Percentiles rank a stretch among this genome's conserved stretches.
phyloP scores from a whole-genome alignment of 2,113 vertebrate species.

The Caracal caracal region DNA sequence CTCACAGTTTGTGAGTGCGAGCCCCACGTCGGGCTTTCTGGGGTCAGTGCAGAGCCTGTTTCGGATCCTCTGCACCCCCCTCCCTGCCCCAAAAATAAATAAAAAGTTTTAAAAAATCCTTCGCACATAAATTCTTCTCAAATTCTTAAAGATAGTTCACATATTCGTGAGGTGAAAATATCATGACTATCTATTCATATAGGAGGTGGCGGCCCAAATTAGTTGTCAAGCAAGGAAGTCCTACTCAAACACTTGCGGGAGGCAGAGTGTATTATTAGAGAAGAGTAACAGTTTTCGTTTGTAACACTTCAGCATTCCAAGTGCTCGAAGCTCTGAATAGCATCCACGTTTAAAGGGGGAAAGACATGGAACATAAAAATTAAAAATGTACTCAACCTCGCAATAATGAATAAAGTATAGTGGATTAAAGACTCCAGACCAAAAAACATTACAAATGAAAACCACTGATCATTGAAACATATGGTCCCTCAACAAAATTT shows the following conservation, averaged over 20 bases:
- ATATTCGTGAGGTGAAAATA: conserved; percentile 13
- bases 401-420: conserved; percentile 40
- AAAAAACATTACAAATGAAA: conserved; percentile 36
- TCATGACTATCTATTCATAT: neutral
- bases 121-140: conserved; percentile 29
- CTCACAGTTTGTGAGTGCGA: too few species aligned
- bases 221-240: conserved; percentile 66
- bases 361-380: conserved; percentile 28
- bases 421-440: conserved; percentile 22
- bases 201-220: conserved; percentile 39
- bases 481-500: conserved; percentile 25
- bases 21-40: too few species aligned
- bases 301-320: conserved; percentile 61
- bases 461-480: conserved; percentile 25
- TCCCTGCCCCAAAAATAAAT: too few species aligned
- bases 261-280: conserved; percentile 35
- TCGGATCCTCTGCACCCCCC: too few species aligned
- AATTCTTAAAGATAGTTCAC: conserved; percentile 55
- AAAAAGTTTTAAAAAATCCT: neutral
- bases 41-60: too few species aligned
- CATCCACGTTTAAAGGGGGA: conserved; percentile 43
- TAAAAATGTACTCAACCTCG: conserved; percentile 56
- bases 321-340: conserved; percentile 55
- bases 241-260: conserved; percentile 40
- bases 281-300: conserved; percentile 66